These are phyloP conservation scores for Arctocebus calabarensis DNA, from an alignment of 2,797 vertebrate species.

Conservation along the genomic window DNA sequence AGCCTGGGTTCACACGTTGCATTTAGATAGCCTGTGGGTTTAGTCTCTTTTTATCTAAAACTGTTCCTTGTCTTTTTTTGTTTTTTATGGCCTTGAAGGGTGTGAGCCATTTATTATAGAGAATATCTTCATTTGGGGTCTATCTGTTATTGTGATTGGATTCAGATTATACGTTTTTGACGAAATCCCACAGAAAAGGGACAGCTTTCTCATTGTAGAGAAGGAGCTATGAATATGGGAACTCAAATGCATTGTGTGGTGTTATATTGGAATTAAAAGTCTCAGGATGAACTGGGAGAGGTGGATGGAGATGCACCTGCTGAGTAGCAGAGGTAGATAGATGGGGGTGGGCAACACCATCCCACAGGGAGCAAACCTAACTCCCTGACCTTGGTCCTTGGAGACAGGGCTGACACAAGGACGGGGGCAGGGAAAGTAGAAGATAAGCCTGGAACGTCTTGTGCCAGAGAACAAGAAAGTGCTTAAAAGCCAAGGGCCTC, in stretches of 20 bases:
- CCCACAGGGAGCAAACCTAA: not conserved
- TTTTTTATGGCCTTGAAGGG: not conserved
- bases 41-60: not conserved
- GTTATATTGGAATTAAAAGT: not conserved
- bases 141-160: not conserved
- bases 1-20: fast-evolving
- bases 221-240: not conserved
- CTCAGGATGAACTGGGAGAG: no score
- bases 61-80: not conserved
- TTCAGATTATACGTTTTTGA: not conserved
- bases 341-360: not conserved
- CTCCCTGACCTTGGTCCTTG: not conserved
- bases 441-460: not conserved
- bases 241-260: fast-evolving
- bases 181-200: not conserved
- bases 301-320: not conserved
- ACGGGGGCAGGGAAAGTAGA: no score
- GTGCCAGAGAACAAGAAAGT: not conserved
- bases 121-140: not conserved
- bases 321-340: not conserved
- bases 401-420: not conserved
- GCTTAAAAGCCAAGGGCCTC: not conserved
- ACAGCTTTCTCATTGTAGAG: not conserved
- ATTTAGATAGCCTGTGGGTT: not conserved
- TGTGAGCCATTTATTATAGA: not conserved